Conservation (phyloP, 2,888 invertebrate species). For the Andrena praecox region DNA sequence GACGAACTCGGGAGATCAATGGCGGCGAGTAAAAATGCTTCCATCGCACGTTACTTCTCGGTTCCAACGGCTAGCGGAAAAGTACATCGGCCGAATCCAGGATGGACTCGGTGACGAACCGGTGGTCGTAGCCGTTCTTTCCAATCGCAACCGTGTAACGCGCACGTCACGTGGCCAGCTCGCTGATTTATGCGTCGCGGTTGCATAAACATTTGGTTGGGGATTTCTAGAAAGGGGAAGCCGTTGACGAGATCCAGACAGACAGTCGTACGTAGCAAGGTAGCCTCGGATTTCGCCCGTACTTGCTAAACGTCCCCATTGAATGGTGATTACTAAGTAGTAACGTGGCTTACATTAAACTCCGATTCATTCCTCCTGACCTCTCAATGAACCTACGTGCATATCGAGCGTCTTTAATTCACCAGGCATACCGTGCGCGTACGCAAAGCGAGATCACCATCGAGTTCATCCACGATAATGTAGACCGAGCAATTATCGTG, state of each 20-base stretch:
- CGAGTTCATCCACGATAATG: slow-evolving; percentile 14
- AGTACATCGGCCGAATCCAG: not conserved
- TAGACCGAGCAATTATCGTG: slow-evolving; percentile 41
- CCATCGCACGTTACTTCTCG: not conserved
- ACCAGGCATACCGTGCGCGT: not conserved
- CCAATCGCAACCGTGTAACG: not conserved
- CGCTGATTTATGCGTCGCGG: not conserved
- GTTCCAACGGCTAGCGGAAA: slow-evolving; percentile 13
- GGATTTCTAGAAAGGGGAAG: no score
- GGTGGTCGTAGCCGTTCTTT: not conserved
- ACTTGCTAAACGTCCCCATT: not conserved
- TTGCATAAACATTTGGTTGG: not conserved
- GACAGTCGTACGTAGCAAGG: no score
- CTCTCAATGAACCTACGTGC: slow-evolving; percentile 1
- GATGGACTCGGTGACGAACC: not conserved
- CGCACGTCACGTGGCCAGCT: not conserved
- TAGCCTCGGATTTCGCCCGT: no score
- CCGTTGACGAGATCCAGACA: not conserved
- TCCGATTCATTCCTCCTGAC: not conserved
- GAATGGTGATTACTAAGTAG: not conserved
- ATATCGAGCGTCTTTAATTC: not conserved
- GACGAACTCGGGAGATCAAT: slow-evolving; percentile 16
- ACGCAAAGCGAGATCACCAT: slow-evolving; percentile 5
- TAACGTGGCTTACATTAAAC: not conserved
- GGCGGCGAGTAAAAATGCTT: slow-evolving; percentile 17